Conservation (phyloP, 2,797 vertebrate species). For the Hemitrygon akajei region DNA sequence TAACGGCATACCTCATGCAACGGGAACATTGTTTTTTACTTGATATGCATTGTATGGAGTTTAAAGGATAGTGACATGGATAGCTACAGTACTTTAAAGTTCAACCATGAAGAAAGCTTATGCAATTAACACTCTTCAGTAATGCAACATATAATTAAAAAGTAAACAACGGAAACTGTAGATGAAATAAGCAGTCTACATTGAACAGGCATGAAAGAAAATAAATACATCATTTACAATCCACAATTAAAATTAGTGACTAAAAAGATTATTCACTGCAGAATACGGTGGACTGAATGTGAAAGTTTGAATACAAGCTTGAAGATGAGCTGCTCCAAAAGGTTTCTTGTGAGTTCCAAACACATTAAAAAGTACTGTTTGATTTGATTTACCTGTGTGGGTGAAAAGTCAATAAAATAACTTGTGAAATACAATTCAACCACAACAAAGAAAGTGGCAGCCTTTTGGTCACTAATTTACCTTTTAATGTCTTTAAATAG, state of each 20-base stretch:
- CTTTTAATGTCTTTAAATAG: neutral
- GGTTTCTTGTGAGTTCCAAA: neutral
- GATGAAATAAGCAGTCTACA: neutral
- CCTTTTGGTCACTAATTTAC: neutral
- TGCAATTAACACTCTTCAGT: neutral
- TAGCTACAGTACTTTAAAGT: neutral
- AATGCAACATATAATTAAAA: neutral
- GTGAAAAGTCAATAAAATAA: neutral
- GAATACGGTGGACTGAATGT: neutral
- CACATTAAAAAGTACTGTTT: neutral
- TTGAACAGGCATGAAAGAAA: neutral
- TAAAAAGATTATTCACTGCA: neutral
- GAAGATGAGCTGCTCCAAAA: neutral
- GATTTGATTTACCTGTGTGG: neutral
- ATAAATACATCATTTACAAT: neutral
- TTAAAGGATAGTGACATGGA: neutral
- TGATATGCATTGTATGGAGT: neutral
- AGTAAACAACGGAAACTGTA: neutral
- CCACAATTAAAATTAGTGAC: neutral
- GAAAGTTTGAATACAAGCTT: neutral
- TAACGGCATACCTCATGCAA: neutral
- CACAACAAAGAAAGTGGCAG: neutral
- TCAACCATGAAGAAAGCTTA: neutral
- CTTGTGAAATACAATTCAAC: neutral
- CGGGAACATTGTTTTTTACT: too few species aligned